A percentile compares a stretch with the other conserved stretches of the same genome.
Evolutionary conservation across 1,140 invertebrate genomes (phyloP).

Genomic region (Drosophila kanapiae): DNA sequence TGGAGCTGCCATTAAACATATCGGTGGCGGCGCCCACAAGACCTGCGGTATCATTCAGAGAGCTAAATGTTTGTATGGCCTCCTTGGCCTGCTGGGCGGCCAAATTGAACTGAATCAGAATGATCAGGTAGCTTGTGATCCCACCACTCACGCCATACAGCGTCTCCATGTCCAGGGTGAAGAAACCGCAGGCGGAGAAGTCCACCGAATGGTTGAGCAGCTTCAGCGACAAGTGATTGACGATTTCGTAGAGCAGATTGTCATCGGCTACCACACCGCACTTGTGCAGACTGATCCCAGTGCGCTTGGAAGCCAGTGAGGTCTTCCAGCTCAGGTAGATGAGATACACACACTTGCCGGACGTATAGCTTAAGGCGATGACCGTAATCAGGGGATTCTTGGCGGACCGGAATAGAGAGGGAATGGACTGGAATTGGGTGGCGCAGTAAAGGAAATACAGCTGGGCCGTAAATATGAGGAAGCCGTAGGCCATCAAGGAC

Average conservation of each 20-base stretch:
- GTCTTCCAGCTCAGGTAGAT: conserved; percentile 85
- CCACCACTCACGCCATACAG: conserved; percentile 83
- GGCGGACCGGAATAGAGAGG: conserved; percentile 78
- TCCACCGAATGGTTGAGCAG: conserved; percentile 83
- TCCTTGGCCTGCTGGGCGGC: conserved; percentile 84
- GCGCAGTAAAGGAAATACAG: conserved; percentile 84
- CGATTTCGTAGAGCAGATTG: conserved; percentile 82
- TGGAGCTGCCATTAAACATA: conserved; percentile 53
- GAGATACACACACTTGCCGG: conserved; percentile 82
- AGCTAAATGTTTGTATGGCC: conserved; percentile 68
- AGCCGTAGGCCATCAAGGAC: conserved; percentile 83
- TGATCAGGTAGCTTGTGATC: conserved; percentile 84
- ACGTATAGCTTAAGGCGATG: conserved; percentile 74
- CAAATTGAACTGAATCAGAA: conserved; percentile 84
- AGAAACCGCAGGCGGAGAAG: conserved; percentile 84
- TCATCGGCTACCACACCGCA: conserved; percentile 81
- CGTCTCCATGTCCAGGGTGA: conserved; percentile 84
- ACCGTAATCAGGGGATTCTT: conserved; percentile 78
- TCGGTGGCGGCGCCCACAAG: conserved; percentile 65
- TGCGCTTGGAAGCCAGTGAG: conserved; percentile 79
- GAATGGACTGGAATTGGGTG: conserved; percentile 72
- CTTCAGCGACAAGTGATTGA: conserved; percentile 84
- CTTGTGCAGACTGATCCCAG: conserved; percentile 82
- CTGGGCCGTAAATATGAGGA: conserved; percentile 83
- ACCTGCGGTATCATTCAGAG: conserved; percentile 67